A percentile compares a stretch with the other conserved stretches of the same genome.
Evolutionary conservation across 2,888 invertebrate species (phyloP).

Genomic region (Clanis bilineata): DNA sequence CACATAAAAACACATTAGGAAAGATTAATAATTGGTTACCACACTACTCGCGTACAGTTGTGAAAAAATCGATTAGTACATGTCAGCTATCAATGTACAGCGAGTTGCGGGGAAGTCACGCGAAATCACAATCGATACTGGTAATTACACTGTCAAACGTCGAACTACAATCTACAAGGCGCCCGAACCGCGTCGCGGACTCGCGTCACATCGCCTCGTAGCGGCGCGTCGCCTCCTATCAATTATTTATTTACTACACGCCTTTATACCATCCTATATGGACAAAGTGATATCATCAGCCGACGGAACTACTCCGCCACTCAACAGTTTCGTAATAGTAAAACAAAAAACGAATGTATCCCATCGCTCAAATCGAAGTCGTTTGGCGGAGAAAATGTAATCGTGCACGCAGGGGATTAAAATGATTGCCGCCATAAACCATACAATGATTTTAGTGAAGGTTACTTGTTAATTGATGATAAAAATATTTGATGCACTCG

Average conservation of each 20-base stretch:
- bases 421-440: conserved; percentile 10
- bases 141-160: not conserved
- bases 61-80: not conserved
- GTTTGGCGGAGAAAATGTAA: conserved; percentile 8
- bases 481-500: conserved; percentile 14
- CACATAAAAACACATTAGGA: not conserved
- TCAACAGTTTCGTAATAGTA: not conserved
- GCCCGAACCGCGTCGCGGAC: not conserved
- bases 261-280: not conserved
- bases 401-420: conserved; percentile 2
- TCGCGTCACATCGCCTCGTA: too few species aligned
- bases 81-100: not conserved
- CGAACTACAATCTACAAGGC: not conserved
- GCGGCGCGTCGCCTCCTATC: not conserved
- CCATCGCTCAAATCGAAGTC: not conserved
- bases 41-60: not conserved
- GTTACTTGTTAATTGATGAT: conserved; percentile 13
- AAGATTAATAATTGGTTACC: not conserved
- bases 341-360: not conserved
- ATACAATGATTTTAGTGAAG: conserved; percentile 14
- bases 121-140: conserved; percentile 8
- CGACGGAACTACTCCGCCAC: not conserved
- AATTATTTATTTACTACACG: not conserved
- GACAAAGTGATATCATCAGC: not conserved
- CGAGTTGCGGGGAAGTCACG: not conserved